phyloP scores from a whole-genome alignment of 2,113 vertebrate species.

The Anseranas semipalmata region DNA sequence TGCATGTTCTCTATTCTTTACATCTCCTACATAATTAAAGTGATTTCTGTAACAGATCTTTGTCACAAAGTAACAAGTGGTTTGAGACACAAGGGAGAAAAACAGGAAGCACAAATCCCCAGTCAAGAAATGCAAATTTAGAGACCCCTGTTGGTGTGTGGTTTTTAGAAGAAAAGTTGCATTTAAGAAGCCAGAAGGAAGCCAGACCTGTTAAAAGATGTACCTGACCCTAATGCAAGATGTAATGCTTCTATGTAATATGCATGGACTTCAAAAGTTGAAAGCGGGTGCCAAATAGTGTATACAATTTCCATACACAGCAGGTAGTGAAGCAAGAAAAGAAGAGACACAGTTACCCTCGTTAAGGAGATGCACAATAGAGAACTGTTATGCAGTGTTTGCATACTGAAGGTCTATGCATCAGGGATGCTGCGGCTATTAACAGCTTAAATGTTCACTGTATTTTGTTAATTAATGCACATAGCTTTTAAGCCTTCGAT shows the following conservation, averaged over 20 bases:
- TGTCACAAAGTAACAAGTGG: not conserved
- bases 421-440: slow-evolving; percentile 74
- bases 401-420: slow-evolving; percentile 66
- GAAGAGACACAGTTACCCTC: slow-evolving; percentile 71
- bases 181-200: slow-evolving; percentile 45
- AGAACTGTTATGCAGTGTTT: slow-evolving; percentile 68
- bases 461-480: slow-evolving; percentile 78
- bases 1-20: not conserved
- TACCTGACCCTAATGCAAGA: slow-evolving; percentile 13
- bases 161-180: slow-evolving; percentile 7
- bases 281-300: slow-evolving; percentile 72
- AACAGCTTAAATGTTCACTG: slow-evolving; percentile 76
- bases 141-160: not conserved
- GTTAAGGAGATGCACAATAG: slow-evolving; percentile 70
- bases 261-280: slow-evolving; percentile 64
- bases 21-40: not conserved
- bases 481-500: slow-evolving; percentile 71
- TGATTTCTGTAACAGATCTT: slow-evolving; percentile 14
- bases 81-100: not conserved
- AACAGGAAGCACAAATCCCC: not conserved
- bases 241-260: slow-evolving; percentile 56
- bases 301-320: slow-evolving; percentile 75
- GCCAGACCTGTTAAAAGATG: slow-evolving; percentile 48
- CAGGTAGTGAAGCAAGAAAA: slow-evolving; percentile 75
- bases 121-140: slow-evolving; percentile 41